Evolutionary conservation across 2,888 invertebrate species (phyloP).

Genomic region (Meta bourneti): DNA sequence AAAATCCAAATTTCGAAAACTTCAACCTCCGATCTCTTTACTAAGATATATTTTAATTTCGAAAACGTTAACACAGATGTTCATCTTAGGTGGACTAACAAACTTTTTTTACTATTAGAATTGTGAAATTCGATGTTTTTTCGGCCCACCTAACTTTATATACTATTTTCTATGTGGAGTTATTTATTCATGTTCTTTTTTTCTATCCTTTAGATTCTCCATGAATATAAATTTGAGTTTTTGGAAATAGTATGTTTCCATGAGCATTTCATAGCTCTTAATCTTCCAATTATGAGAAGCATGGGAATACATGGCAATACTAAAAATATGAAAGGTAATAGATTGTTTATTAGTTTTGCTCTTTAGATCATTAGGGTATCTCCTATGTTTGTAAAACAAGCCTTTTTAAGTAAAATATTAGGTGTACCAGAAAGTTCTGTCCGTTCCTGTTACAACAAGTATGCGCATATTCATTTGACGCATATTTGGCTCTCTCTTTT

Average conservation of each 20-base stretch:
- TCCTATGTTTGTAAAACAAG: too few species aligned
- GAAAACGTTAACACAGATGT: background rate
- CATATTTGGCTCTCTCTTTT: too few species aligned
- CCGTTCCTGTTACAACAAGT: too few species aligned
- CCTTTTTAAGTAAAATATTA: too few species aligned
- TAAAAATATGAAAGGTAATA: constrained; percentile 81
- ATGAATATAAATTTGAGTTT: constrained; percentile 95
- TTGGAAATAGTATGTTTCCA: constrained; percentile 94
- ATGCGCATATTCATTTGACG: too few species aligned
- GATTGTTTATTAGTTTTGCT: background rate
- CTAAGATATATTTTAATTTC: too few species aligned
- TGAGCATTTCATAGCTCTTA: constrained; percentile 96
- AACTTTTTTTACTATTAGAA: background rate
- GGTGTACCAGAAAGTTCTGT: too few species aligned
- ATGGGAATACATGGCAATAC: constrained; percentile 81
- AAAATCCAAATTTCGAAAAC: too few species aligned
- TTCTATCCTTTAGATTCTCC: constrained; percentile 84
- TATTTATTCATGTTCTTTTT: background rate
- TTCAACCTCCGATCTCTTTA: too few species aligned
- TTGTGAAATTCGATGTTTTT: background rate
- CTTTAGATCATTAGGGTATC: background rate
- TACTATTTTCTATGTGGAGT: background rate
- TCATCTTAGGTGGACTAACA: too few species aligned
- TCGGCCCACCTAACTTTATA: background rate
- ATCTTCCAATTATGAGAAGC: constrained; percentile 90